These are phyloP conservation scores for Craseonycteris thonglongyai DNA, from an alignment of 2,113 vertebrate genomes.

Conservation along the genomic window DNA sequence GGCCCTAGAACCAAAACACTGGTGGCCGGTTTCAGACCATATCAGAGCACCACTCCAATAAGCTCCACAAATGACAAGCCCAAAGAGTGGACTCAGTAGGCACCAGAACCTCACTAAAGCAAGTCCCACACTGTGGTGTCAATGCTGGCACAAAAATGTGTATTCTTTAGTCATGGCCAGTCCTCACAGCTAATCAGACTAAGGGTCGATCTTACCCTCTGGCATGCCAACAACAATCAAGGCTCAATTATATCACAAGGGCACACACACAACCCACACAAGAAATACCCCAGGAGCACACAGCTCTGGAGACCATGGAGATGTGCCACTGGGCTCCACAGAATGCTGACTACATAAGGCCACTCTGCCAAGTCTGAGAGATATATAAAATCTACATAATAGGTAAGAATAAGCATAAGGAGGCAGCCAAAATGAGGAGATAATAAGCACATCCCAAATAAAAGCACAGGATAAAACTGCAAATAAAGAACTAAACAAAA, in stretches of 20 bases:
- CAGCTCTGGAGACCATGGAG: too few relatives aligned
- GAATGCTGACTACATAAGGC: neutral
- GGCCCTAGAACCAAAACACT: neutral
- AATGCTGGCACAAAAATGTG: neutral
- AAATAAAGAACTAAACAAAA: too few relatives aligned
- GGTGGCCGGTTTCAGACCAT: neutral
- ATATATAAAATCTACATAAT: neutral
- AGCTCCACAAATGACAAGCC: neutral
- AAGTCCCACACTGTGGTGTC: neutral
- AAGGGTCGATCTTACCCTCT: neutral
- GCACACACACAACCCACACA: too few relatives aligned
- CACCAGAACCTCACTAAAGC: neutral
- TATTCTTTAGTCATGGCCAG: neutral
- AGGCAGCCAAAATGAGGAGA: too few relatives aligned
- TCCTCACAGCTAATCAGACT: neutral
- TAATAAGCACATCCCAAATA: too few relatives aligned
- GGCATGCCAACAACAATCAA: neutral
- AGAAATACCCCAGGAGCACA: too few relatives aligned
- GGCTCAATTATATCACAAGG: too few relatives aligned
- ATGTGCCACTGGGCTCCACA: too few relatives aligned
- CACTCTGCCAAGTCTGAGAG: neutral
- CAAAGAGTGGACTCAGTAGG: neutral
- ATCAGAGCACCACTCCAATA: neutral
- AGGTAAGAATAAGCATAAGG: too few relatives aligned
- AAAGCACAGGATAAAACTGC: too few relatives aligned